phyloP scores from a whole-genome alignment of 1,140 invertebrate genomes.

The Drosophila nikananu region DNA sequence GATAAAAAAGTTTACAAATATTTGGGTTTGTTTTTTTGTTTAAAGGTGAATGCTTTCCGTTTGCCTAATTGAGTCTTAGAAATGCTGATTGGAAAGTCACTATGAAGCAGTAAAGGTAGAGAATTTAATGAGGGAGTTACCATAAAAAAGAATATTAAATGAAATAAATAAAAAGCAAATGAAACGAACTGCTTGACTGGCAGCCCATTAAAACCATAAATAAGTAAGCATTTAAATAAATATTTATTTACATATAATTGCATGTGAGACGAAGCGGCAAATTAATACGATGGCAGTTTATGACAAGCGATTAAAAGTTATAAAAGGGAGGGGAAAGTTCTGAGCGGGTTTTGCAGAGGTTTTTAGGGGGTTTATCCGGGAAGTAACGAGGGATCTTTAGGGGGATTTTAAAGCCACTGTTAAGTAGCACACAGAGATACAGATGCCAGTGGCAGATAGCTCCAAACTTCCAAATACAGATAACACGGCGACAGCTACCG shows the following conservation, averaged over 20 bases:
- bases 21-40: conserved; percentile 37
- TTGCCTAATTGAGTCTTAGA: conserved; percentile 42
- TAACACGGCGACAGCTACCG: conserved; percentile 65
- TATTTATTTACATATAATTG: conserved; percentile 80
- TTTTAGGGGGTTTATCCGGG: neutral
- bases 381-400: neutral
- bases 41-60: conserved; percentile 24
- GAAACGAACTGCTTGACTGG: conserved; percentile 3
- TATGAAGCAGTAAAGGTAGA: neutral
- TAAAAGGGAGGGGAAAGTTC: conserved; percentile 25
- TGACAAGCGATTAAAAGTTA: conserved; percentile 79
- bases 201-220: conserved; percentile 55
- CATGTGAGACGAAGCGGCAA: conserved; percentile 51
- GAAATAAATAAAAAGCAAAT: conserved; percentile 23
- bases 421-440: conserved; percentile 75
- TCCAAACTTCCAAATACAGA: conserved; percentile 54
- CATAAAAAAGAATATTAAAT: conserved; percentile 8
- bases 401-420: conserved; percentile 46
- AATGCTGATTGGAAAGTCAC: conserved; percentile 38
- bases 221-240: conserved; percentile 78
- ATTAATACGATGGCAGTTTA: conserved; percentile 82
- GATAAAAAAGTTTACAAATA: conserved; percentile 52
- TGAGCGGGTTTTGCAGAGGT: neutral
- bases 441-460: conserved; percentile 70
- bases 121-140: conserved; percentile 31